These are phyloP conservation scores for Oceanodroma leucorhoa DNA, from an alignment of 2,797 vertebrate species.

Conservation along the genomic window DNA sequence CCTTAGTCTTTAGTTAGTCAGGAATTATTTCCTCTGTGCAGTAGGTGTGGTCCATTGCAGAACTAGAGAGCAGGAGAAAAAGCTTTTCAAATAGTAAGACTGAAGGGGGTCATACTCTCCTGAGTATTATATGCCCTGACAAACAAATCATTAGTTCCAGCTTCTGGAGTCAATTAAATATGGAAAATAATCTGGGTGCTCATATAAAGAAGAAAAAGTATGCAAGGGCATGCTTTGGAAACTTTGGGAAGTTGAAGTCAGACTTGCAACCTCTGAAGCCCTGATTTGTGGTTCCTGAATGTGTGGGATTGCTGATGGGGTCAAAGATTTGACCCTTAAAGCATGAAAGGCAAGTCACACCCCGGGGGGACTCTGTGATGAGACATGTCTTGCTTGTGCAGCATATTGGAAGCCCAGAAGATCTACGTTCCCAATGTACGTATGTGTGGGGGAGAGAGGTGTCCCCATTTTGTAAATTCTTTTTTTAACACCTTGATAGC, in stretches of 20 bases:
- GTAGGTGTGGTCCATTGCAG: background rate
- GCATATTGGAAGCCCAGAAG: background rate
- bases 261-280: background rate
- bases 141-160: background rate
- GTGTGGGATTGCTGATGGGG: constrained; percentile 30
- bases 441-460: background rate
- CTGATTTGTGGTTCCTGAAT: constrained; percentile 24
- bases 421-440: background rate
- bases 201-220: background rate
- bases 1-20: background rate
- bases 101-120: background rate
- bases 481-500: background rate
- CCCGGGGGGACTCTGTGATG: background rate
- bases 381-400: background rate
- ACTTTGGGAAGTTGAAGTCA: background rate
- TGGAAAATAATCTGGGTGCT: background rate
- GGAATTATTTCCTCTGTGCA: background rate
- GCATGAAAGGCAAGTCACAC: background rate
- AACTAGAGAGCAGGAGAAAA: background rate
- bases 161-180: constrained; percentile 24
- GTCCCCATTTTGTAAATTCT: background rate
- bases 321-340: constrained; percentile 1
- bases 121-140: background rate
- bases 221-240: background rate
- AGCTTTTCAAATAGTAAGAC: background rate